A percentile compares a stretch with the other conserved stretches of the same genome.
Evolutionary conservation across 2,888 invertebrate genomes (phyloP).

Genomic region (Agonopterix heracliana): DNA sequence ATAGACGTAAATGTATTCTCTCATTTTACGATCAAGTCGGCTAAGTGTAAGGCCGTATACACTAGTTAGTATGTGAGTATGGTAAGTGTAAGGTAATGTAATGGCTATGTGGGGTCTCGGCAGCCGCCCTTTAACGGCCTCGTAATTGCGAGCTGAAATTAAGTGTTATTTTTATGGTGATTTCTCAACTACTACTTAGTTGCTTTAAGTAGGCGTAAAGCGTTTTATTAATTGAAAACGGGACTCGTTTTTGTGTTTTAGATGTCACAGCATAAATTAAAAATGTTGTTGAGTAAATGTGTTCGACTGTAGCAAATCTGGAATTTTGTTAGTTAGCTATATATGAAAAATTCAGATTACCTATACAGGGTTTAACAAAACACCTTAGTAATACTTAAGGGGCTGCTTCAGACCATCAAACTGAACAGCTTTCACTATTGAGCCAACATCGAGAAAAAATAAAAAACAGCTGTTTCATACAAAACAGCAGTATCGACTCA

Average conservation of each 20-base stretch:
- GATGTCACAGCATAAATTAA: too few relatives aligned
- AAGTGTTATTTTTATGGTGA: conserved; percentile 77
- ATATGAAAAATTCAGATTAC: too few relatives aligned
- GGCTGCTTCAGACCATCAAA: too few relatives aligned
- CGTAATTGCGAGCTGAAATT: conserved; percentile 73
- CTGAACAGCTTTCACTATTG: too few relatives aligned
- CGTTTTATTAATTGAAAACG: conserved; percentile 66
- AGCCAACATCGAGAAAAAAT: too few relatives aligned
- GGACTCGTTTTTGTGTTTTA: neutral
- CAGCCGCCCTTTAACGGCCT: conserved; percentile 67
- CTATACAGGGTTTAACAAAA: too few relatives aligned
- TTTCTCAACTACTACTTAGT: conserved; percentile 73
- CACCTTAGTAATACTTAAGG: too few relatives aligned
- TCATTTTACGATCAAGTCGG: conserved; percentile 50
- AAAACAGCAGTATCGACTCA: too few relatives aligned
- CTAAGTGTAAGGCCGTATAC: conserved; percentile 30
- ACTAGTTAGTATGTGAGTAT: conserved; percentile 23
- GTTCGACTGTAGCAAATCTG: too few relatives aligned
- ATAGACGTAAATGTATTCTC: conserved; percentile 35
- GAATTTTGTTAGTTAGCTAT: too few relatives aligned
- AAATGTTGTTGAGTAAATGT: too few relatives aligned
- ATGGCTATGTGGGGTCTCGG: conserved; percentile 55
- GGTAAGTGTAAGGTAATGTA: conserved; percentile 61
- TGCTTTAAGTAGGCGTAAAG: conserved; percentile 71
- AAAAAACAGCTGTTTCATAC: too few relatives aligned